Conservation (phyloP, 1,140 invertebrate genomes). For the Camponotus vicinus region DNA sequence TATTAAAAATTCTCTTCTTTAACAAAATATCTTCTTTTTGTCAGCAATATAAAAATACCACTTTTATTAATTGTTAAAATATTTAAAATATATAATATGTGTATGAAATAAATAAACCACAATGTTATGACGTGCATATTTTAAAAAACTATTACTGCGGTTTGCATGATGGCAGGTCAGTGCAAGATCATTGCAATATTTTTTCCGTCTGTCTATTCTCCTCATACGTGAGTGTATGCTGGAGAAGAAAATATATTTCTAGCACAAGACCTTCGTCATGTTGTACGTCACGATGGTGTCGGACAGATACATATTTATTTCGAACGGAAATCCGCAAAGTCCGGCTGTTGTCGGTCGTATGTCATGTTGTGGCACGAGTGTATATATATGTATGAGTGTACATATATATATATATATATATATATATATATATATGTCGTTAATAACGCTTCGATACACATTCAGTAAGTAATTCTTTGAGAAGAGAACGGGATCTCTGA, state of each 20-base stretch:
- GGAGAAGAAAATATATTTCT: slow-evolving; percentile 27
- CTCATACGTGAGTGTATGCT: not conserved
- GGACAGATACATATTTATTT: slow-evolving; percentile 74
- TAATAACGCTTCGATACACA: slow-evolving; percentile 18
- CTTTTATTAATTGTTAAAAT: not conserved
- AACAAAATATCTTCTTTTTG: not conserved
- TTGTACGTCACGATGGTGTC: slow-evolving; percentile 54
- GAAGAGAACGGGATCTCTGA: not conserved
- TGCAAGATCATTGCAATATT: not conserved
- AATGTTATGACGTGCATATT: not conserved
- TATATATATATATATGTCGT: slow-evolving; percentile 18
- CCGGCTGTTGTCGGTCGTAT: slow-evolving; percentile 70
- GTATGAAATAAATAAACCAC: too few species aligned
- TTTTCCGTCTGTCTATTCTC: not conserved
- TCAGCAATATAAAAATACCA: too few species aligned
- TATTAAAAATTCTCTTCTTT: not conserved
- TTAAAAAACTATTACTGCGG: not conserved
- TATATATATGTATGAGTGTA: slow-evolving; percentile 2
- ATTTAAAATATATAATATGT: too few species aligned
- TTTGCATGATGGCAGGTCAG: not conserved
- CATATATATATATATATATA: not conserved
- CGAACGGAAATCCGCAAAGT: slow-evolving; percentile 73
- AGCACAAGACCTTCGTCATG: slow-evolving; percentile 39
- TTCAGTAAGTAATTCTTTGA: slow-evolving; percentile 50
- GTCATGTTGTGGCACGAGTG: slow-evolving; percentile 62